phyloP scores from a whole-genome alignment of 2,888 invertebrate genomes.

The Acronicta aceris region DNA sequence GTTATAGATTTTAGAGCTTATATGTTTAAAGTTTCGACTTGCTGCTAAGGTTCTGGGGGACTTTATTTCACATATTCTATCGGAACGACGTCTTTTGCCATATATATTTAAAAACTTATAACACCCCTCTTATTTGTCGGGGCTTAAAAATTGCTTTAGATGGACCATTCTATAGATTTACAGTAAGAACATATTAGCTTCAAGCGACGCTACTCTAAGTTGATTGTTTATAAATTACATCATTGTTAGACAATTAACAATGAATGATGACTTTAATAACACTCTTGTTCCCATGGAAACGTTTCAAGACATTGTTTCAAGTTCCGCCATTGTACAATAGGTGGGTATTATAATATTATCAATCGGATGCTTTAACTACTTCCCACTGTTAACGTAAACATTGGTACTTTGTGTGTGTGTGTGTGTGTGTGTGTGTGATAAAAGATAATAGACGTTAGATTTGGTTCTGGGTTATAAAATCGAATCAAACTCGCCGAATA shows the following conservation, averaged over 20 bases:
- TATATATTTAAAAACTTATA: no score
- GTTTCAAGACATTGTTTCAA: not conserved
- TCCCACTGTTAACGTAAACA: not conserved
- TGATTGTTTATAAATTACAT: constrained; percentile 3
- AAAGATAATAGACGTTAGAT: no score
- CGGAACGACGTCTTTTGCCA: no score
- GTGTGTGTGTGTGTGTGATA: no score
- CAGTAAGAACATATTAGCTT: not conserved
- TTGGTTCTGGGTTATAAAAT: no score
- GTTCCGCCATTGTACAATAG: constrained; percentile 1
- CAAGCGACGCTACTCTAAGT: not conserved
- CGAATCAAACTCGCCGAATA: no score
- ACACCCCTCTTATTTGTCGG: no score
- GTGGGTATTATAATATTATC: not conserved
- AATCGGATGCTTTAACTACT: not conserved
- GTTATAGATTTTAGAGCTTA: no score
- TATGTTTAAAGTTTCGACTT: no score
- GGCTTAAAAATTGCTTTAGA: no score
- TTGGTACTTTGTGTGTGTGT: not conserved
- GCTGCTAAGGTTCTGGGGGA: no score
- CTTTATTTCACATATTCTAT: no score
- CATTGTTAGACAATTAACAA: constrained; percentile 2
- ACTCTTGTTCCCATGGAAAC: constrained; percentile 11
- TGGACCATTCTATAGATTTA: not conserved
- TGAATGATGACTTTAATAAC: constrained; percentile 1